Percentiles rank a stretch among this genome's conserved stretches.
phyloP scores from a whole-genome alignment of 2,113 vertebrate species.

The Phyllostomus discolor region DNA sequence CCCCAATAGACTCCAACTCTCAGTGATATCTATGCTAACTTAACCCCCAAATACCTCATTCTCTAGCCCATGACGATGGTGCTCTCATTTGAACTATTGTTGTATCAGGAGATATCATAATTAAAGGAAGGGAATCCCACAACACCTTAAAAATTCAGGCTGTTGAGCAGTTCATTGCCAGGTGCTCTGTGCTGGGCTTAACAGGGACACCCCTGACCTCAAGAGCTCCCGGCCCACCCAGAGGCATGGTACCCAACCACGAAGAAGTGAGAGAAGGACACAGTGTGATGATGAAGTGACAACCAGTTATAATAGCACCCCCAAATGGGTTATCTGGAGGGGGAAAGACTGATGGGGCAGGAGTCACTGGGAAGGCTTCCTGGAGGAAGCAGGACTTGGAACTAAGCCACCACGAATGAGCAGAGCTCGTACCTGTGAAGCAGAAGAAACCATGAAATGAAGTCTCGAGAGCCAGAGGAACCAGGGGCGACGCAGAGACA shows the following conservation, averaged over 20 bases:
- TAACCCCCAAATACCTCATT: neutral
- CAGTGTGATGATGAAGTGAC: neutral
- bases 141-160: neutral
- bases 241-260: neutral
- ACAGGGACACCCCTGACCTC: neutral
- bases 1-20: neutral
- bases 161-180: neutral
- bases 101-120: neutral
- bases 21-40: neutral
- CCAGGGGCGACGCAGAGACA: neutral
- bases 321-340: neutral
- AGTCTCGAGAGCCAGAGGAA: neutral
- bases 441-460: neutral
- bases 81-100: neutral
- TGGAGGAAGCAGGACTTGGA: neutral
- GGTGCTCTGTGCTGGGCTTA: neutral
- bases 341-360: neutral
- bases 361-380: neutral
- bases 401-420: neutral
- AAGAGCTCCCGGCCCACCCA: neutral
- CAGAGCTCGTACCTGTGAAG: neutral
- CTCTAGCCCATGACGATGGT: neutral
- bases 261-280: neutral
- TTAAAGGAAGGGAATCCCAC: neutral
- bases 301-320: neutral